Percentiles rank a stretch among this genome's conserved stretches.
Conservation (phyloP, 2,113 vertebrate genomes). For the Dipodomys merriami region DNA sequence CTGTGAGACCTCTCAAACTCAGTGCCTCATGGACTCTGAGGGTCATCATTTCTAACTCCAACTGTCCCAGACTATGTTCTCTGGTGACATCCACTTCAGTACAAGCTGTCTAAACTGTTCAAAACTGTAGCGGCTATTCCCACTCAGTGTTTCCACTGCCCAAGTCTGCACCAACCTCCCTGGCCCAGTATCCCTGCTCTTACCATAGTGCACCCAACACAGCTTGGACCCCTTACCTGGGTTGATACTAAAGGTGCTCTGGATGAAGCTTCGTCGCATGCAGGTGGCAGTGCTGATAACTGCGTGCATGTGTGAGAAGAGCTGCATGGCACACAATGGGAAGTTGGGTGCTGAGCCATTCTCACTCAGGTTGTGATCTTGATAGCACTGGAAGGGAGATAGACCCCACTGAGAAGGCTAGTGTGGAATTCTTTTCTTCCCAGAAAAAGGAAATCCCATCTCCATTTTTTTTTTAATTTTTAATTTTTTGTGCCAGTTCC, state of each 20-base stretch:
- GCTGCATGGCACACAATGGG: slow-evolving; percentile 96
- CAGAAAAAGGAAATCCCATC: not conserved
- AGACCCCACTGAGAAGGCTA: slow-evolving; percentile 21
- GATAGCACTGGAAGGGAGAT: slow-evolving; percentile 88
- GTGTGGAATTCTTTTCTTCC: not conserved
- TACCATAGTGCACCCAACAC: not conserved
- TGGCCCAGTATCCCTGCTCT: accelerated
- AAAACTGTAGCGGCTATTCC: not conserved
- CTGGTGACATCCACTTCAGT: not conserved
- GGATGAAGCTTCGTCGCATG: slow-evolving; percentile 93
- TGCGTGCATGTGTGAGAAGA: slow-evolving; percentile 95
- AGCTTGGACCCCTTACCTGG: slow-evolving; percentile 85
- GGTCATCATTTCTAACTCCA: not conserved
- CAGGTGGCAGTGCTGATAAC: slow-evolving; percentile 94
- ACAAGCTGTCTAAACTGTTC: not conserved
- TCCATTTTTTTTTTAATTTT: not conserved
- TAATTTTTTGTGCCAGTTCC: too few relatives aligned
- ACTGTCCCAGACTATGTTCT: not conserved
- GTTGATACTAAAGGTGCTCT: slow-evolving; percentile 92
- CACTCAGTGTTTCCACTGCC: not conserved
- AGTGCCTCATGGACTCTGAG: not conserved
- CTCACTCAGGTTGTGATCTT: slow-evolving; percentile 87
- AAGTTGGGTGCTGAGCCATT: slow-evolving; percentile 86
- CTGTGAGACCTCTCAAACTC: not conserved
- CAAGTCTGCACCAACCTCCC: too few relatives aligned